These are phyloP conservation scores for Polyodon spathula DNA, from an alignment of 2,113 vertebrate species.

Conservation along the genomic window DNA sequence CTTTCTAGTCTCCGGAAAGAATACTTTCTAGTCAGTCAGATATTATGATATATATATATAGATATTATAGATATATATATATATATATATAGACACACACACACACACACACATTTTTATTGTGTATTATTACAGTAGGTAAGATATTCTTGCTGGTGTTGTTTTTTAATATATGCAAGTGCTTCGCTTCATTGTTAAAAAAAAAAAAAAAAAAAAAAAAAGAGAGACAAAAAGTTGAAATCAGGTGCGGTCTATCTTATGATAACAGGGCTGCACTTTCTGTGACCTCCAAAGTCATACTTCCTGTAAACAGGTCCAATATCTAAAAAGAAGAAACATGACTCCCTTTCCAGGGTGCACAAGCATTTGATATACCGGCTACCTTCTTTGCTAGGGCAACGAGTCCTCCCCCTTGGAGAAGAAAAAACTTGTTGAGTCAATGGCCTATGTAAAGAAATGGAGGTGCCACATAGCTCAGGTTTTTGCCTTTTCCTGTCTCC, in stretches of 20 bases:
- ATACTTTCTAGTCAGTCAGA: neutral
- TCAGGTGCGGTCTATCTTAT: constrained; percentile 47
- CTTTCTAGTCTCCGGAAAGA: neutral
- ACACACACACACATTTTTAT: too few species aligned
- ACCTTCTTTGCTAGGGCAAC: too few species aligned
- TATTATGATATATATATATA: too few species aligned
- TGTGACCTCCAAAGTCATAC: constrained; percentile 54
- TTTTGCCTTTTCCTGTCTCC: neutral
- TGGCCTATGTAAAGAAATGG: too few species aligned
- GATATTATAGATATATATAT: too few species aligned
- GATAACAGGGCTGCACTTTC: constrained; percentile 54
- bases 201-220: neutral
- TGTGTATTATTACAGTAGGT: too few species aligned
- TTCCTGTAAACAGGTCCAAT: constrained; percentile 43
- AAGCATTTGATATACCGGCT: too few species aligned
- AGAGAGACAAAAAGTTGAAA: constrained; percentile 18
- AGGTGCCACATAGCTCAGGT: too few species aligned
- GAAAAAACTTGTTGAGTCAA: too few species aligned
- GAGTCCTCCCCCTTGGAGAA: too few species aligned
- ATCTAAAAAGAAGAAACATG: constrained; percentile 3
- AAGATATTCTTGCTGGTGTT: constrained; percentile 7
- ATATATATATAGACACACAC: too few species aligned
- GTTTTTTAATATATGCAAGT: constrained; percentile 47
- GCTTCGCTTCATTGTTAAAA: constrained; percentile 45
- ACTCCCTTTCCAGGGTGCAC: neutral